Percentiles rank a stretch among this genome's conserved stretches.
Conservation (phyloP, 2,113 vertebrate genomes). For the Rattus norvegicus region DNA sequence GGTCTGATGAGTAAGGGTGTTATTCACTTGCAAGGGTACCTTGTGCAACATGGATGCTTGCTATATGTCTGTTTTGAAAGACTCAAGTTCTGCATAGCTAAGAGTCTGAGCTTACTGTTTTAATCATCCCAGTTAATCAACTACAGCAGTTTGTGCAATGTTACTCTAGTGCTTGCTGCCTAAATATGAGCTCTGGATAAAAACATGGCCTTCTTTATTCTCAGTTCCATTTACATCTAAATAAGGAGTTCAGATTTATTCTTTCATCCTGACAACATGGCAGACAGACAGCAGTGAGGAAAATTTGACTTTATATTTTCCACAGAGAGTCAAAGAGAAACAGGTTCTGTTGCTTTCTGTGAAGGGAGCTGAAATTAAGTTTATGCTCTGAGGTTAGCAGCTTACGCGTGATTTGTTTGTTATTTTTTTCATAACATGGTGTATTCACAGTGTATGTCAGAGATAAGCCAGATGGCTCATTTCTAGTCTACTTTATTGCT, state of each 20-base stretch:
- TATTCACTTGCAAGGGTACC: background rate
- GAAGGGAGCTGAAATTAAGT: background rate
- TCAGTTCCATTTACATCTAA: background rate
- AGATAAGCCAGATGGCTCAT: slow-evolving; percentile 66
- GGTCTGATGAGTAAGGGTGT: background rate
- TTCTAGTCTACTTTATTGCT: slow-evolving; percentile 71
- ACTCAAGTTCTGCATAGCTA: background rate
- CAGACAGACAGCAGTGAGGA: background rate
- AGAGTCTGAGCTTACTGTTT: background rate
- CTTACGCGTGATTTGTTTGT: background rate
- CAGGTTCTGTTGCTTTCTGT: background rate
- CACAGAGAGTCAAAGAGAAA: background rate
- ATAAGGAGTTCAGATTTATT: background rate
- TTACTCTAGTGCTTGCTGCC: background rate
- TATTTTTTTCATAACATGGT: slow-evolving; percentile 60
- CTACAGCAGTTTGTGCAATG: background rate
- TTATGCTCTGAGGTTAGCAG: slow-evolving; percentile 8
- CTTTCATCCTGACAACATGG: background rate
- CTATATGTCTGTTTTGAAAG: background rate
- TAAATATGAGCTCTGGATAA: background rate
- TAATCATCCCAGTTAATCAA: background rate
- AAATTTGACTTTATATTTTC: background rate
- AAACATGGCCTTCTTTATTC: background rate
- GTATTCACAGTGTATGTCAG: background rate
- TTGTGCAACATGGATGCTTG: background rate